Base-by-base conservation (phyloP, 2,797 vertebrate species). In the Emydoidea blandingii region DNA sequence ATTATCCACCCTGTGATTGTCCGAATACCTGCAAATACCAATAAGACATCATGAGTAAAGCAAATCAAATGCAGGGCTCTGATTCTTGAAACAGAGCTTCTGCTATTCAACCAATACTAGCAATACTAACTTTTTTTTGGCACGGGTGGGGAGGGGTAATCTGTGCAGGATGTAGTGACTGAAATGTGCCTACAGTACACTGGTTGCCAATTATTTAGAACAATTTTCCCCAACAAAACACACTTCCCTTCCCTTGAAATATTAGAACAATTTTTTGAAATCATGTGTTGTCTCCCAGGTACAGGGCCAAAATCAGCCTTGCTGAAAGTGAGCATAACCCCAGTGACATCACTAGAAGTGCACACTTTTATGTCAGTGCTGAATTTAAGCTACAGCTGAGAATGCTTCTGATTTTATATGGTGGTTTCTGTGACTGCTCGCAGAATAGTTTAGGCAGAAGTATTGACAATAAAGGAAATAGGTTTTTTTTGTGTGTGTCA, bases 181-280 rank as follows among this genome's bases (percentile, higher is more conserved):
- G 18, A 68, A 68, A 37, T 68, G 90, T 14, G 14, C 81, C 83
- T 92, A 2, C 62, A 65, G 81, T 89, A 83, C 1, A 2, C 76
- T 76, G 56, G 81, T 47, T 83, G 50, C 81, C 44, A 79, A 49
- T 92, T 92, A 89, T 50, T 0, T 0, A 89, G 74, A 93, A 27
- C 68, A 83, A 76, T 56, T 95, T 80, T 59, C 89, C 92, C 91
- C 91, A 56, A 87, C 82, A 76, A 96, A 95, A 83, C 92, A 87
- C 37, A 87, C 85, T 59, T 94, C 94, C 95, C 8, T 79, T 90
- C 27, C 34, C 54, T 85, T 88, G 92, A 96, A 94, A 85, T n/a
- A 81, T 44, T 44, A 44, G 44, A 44, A 44, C 44, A 44, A 44
- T 44, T 44, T 44, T 44, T 44, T 44, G 44, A 44, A 44, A 44